These are phyloP conservation scores for Eolophus roseicapilla DNA, from an alignment of 2,113 vertebrate species.

Conservation along the genomic window DNA sequence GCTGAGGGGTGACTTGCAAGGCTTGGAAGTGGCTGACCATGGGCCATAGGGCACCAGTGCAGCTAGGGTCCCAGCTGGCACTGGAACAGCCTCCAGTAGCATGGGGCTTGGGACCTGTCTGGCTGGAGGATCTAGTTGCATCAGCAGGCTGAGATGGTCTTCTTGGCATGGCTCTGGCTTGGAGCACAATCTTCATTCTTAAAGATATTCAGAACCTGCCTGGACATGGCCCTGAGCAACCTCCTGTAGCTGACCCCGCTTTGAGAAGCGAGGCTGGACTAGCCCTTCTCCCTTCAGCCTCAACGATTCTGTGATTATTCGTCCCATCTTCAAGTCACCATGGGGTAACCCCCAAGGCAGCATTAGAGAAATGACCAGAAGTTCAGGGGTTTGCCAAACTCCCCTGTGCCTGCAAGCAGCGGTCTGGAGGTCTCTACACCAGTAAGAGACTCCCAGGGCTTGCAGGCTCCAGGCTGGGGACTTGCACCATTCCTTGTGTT, in stretches of 20 bases:
- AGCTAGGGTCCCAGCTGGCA: background rate
- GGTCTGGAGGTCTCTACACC: background rate
- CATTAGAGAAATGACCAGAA: background rate
- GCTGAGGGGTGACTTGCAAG: background rate
- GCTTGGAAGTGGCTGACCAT: background rate
- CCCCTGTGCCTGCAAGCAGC: background rate
- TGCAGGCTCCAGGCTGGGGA: background rate
- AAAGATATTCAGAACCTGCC: background rate
- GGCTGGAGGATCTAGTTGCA: background rate
- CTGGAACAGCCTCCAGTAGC: background rate
- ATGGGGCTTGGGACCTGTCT: background rate
- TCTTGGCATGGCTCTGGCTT: background rate
- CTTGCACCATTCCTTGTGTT: background rate
- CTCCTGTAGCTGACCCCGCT: background rate
- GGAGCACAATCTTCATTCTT: background rate
- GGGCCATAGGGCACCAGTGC: background rate
- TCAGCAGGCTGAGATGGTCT: background rate
- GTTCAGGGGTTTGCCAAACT: background rate
- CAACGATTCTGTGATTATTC: background rate
- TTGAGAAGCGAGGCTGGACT: background rate
- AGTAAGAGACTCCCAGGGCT: background rate
- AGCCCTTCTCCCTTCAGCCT: background rate
- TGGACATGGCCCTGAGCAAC: background rate
- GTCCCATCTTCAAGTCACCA: background rate
- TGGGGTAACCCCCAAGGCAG: background rate